Base-by-base conservation (phyloP, 2,797 vertebrate species). In the Lithobates pipiens region DNA sequence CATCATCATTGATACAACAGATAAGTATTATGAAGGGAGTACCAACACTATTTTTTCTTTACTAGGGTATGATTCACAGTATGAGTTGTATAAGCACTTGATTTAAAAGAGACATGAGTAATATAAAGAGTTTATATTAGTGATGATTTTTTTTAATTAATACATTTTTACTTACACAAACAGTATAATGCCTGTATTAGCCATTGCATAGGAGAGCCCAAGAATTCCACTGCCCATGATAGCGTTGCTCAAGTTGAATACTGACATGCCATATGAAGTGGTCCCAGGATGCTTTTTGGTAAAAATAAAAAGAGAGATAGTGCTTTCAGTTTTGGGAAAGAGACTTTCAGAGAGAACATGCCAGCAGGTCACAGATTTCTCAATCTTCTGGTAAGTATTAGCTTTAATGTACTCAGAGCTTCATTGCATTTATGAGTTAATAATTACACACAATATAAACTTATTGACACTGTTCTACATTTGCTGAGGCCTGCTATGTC, bases 201-300 rank as follows among this genome's bases (percentile, higher is more conserved):
- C 97, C 98, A 99, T 98, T 82, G 98, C 98, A 16, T 95, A 99
- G 44, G 98, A 99, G 77, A 99, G 91, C 61, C 98, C 98, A 86
- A 99, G 92, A 89, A 99, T 99, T 2, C 98, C 98, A 0, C 98
- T 99, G 90, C 98, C 98, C 98, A 99, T 99, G 89, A 99, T 99
- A 89, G 98, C 98, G 0, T 99, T 99, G 88, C 98, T 98, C 92
- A 99, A 91, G 90, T 99, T 99, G 91, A 99, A 99, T 0, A 97
- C 95, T 0, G 98, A 99, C 96, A 99, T 98, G 78, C 98, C 97
- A 46, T 99, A 97, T 5, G 98, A 98, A 7, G 93, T 92, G 84
- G 96, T 97, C 77, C 98, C 98, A 0, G 94, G 95, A 88, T 98
- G 97, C 97, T 99, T 93, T 61, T 82, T 87, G 80, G 63, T 42